These are phyloP conservation scores for Salvelinus alpinus DNA, from an alignment of 2,113 vertebrate genomes.

Conservation along the genomic window DNA sequence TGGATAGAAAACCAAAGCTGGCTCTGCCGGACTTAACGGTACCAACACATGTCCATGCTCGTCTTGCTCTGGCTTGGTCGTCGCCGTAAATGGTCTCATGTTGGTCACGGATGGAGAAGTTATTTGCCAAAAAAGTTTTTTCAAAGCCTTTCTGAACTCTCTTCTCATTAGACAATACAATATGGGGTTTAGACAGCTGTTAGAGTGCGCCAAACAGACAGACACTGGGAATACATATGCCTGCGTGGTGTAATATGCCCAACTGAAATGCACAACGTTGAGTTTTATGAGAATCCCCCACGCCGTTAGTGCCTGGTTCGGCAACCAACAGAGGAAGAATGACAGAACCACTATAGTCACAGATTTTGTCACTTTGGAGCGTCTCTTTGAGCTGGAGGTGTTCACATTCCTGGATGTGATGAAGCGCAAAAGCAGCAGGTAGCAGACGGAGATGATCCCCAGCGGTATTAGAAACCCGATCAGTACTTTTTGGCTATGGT, in stretches of 20 bases:
- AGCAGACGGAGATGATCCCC: constrained; percentile 83
- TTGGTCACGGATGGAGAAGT: constrained; percentile 81
- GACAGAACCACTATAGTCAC: constrained; percentile 92
- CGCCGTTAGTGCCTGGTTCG: constrained; percentile 90
- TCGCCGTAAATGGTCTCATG: constrained; percentile 84
- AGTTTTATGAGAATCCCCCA: constrained; percentile 96
- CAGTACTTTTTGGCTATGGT: constrained; percentile 91
- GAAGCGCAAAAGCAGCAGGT: constrained; percentile 87
- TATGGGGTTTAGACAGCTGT: constrained; percentile 95
- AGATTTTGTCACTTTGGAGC: constrained; percentile 89
- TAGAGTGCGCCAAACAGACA: constrained; percentile 93
- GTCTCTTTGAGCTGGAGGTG: constrained; percentile 78
- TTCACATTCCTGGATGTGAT: constrained; percentile 79
- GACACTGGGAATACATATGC: constrained; percentile 91
- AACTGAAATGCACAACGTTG: constrained; percentile 88
- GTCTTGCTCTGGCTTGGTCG: constrained; percentile 83
- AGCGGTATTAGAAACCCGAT: constrained; percentile 88
- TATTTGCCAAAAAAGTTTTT: constrained; percentile 85
- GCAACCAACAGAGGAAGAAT: constrained; percentile 96
- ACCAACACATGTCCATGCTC: constrained; percentile 71
- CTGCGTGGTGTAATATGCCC: constrained; percentile 89
- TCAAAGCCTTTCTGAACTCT: constrained; percentile 91
- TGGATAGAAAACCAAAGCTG: constrained; percentile 77
- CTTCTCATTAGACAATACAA: constrained; percentile 93
- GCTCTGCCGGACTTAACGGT: constrained; percentile 53